Evolutionary conservation across 2,113 vertebrate genomes (phyloP).

Genomic region (Anthoscopus minutus): DNA sequence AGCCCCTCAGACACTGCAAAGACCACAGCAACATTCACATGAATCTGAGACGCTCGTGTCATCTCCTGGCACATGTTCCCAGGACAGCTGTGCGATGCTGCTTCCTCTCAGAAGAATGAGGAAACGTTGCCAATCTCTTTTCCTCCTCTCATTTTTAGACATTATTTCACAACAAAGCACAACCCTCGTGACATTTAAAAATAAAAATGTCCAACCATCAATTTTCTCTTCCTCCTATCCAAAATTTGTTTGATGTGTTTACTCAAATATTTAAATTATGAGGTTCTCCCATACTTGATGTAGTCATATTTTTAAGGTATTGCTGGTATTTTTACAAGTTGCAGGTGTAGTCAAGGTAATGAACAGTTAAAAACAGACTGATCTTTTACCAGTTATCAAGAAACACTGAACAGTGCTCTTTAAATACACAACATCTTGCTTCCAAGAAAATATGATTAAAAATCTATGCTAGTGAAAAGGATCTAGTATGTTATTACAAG

Average conservation of each 20-base stretch:
- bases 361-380: not conserved
- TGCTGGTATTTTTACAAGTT: not conserved
- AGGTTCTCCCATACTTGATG: not conserved
- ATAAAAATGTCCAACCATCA: slow-evolving; percentile 4
- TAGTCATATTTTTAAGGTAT: not conserved
- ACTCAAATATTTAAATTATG: not conserved
- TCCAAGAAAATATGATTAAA: not conserved
- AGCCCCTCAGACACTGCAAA: not conserved
- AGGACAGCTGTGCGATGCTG: not conserved
- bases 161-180: slow-evolving; percentile 34
- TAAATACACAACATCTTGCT: not conserved
- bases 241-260: not conserved
- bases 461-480: not conserved
- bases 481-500: not conserved
- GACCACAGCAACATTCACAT: not conserved
- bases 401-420: not conserved
- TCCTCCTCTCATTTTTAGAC: slow-evolving; percentile 30
- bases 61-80: not conserved
- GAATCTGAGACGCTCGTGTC: not conserved
- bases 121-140: not conserved
- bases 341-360: not conserved
- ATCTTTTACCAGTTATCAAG: not conserved
- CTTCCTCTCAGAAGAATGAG: slow-evolving; percentile 10
- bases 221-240: slow-evolving; percentile 27
- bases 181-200: slow-evolving; percentile 3